These are phyloP conservation scores for Polypterus bichir DNA, from an alignment of 2,113 vertebrate genomes.

Conservation along the genomic window DNA sequence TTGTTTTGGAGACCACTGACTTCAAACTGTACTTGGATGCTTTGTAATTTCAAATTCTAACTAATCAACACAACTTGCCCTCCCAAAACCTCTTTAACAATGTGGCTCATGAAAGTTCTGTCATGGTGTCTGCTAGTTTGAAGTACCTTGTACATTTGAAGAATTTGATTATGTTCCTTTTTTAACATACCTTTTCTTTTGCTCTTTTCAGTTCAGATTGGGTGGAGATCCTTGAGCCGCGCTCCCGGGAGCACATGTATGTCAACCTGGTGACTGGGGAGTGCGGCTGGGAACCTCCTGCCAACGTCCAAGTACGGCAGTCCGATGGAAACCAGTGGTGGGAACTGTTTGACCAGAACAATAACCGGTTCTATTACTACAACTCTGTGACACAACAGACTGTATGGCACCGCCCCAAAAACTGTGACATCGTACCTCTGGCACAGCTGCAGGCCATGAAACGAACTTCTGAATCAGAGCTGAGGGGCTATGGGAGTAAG, in stretches of 20 bases:
- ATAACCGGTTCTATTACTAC: constrained; percentile 80
- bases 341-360: constrained; percentile 75
- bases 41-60: no score
- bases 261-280: constrained; percentile 68
- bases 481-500: constrained; percentile 19
- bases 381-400: constrained; percentile 65
- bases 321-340: constrained; percentile 79
- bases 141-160: no score
- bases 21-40: no score
- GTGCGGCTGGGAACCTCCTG: constrained; percentile 74
- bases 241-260: constrained; percentile 74
- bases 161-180: no score
- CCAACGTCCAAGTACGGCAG: constrained; percentile 58
- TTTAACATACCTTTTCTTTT: constrained; percentile 3
- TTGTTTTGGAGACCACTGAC: no score
- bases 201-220: constrained; percentile 59
- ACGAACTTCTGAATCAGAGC: constrained; percentile 44
- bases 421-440: constrained; percentile 71
- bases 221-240: constrained; percentile 82
- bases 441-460: constrained; percentile 80
- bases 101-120: no score
- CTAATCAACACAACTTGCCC: no score
- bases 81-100: no score
- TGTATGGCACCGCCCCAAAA: constrained; percentile 74
- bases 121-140: no score